Conservation (phyloP, 2,113 vertebrate genomes). For the Lasiurus cinereus region DNA sequence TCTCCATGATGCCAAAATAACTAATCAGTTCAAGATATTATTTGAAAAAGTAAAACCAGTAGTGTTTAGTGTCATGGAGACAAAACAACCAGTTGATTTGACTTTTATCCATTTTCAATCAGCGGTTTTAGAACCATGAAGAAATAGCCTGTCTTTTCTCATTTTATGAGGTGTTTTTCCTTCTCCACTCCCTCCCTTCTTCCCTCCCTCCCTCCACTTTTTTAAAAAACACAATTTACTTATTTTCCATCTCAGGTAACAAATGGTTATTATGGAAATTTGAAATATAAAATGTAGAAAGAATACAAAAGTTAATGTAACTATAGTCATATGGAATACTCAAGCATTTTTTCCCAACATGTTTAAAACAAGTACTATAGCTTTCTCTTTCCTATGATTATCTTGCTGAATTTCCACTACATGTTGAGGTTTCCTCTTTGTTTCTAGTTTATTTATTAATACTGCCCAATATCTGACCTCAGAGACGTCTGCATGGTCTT, state of each 20-base stretch:
- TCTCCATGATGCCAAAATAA: conserved; percentile 31
- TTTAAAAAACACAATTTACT: not conserved
- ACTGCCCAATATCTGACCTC: not conserved
- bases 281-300: not conserved
- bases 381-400: not conserved
- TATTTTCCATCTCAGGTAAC: not conserved
- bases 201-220: not conserved
- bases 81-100: conserved; percentile 69
- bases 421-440: not conserved
- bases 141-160: conserved; percentile 25
- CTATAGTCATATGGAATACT: not conserved
- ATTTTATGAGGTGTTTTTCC: not conserved
- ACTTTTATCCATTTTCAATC: conserved; percentile 63
- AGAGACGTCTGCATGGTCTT: not conserved
- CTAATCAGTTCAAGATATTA: conserved; percentile 74
- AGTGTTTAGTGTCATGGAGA: conserved; percentile 77
- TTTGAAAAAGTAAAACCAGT: conserved; percentile 76
- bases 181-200: too few relatives aligned
- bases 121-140: conserved; percentile 42
- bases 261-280: not conserved
- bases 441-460: conserved; percentile 22
- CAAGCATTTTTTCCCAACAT: not conserved
- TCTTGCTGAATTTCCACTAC: conserved; percentile 20
- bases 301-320: not conserved
- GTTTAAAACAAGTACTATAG: not conserved